Conservation (phyloP, 1,140 invertebrate genomes). For the Drosophila lacteicornis region DNA sequence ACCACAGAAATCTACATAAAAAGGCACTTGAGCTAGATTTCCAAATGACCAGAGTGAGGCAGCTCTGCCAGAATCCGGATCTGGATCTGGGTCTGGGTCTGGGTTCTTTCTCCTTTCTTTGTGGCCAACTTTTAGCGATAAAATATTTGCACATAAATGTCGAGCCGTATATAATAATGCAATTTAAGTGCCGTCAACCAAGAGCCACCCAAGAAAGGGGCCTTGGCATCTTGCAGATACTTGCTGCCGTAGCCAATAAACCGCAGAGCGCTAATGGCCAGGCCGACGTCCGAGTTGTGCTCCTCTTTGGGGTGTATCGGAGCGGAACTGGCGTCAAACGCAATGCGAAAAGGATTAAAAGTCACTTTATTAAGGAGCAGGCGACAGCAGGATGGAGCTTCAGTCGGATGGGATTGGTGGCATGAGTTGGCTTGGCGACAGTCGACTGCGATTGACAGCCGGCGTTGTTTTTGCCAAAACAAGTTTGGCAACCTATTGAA, state of each 20-base stretch:
- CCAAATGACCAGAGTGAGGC: constrained; percentile 32
- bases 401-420: constrained; percentile 5
- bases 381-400: constrained; percentile 25
- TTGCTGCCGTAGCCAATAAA: constrained; percentile 73
- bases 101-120: constrained; percentile 10
- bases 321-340: constrained; percentile 75
- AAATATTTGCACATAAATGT: constrained; percentile 83
- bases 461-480: constrained; percentile 63
- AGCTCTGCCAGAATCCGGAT: constrained; percentile 20
- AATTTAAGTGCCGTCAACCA: constrained; percentile 63
- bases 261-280: constrained; percentile 74
- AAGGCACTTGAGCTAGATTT: constrained; percentile 73
- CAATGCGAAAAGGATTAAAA: constrained; percentile 83
- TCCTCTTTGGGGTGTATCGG: constrained; percentile 30
- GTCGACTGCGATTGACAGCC: constrained; percentile 55
- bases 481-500: constrained; percentile 66
- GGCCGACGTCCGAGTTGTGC: constrained; percentile 3
- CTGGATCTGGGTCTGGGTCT: constrained; percentile 29
- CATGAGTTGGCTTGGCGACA: constrained; percentile 1
- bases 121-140: constrained; percentile 73
- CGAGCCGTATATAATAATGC: constrained; percentile 79
- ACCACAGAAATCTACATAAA: constrained; percentile 71
- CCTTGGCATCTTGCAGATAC: constrained; percentile 31
- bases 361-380: constrained; percentile 77
- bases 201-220: constrained; percentile 18